Evolutionary conservation across 2,113 vertebrate genomes (phyloP), one percentile per base, ranked within the genome.

Genomic region (Vidua macroura): DNA sequence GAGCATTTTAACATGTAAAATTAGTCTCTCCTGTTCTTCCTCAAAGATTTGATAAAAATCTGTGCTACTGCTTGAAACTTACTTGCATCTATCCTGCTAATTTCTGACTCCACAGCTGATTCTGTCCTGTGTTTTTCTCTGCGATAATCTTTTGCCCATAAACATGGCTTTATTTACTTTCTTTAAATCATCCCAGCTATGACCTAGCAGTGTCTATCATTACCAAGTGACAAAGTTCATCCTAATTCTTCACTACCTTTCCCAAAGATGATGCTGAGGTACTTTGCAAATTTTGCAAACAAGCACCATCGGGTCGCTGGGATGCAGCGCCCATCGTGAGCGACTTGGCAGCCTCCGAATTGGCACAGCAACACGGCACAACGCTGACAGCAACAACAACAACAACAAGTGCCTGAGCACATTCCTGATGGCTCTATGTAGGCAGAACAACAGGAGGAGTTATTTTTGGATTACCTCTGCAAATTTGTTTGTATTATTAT

Each of bases 401-500:
- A 88, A 64, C 82, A 73, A 64, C 64, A 82, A 74, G 79, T 11
- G 69, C 44, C 79, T 82, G 39, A 25, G 55, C 52, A 30, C 22
- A 3, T 24, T 58, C 49, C 62, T 78, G 80, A 83, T 43, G 83
- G 76, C 66, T 92, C 85, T 46, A 5, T 68, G 52, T 23, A 64
- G 64, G 75, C 64, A 90, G 70, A 87, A 88, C 63, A 96, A 56
- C 72, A 68, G 69, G 1, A 78, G 7, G 56, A 86, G 77, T 51
- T 86, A 93, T 90, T 93, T 92, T 78, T 91, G 85, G 76, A 76
- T 90, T 81, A 11, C 41, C 56, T 58, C 76, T 68, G 31, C 73
- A 90, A 95, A 90, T 81, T 53, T 79, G 64, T 88, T 95, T 96
- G 90, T 28, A 55, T 85, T 69, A 94, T 69, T 81, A 49, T 33